phyloP scores from a whole-genome alignment of 2,888 invertebrate genomes.

The Glyphotaelius pellucidus region DNA sequence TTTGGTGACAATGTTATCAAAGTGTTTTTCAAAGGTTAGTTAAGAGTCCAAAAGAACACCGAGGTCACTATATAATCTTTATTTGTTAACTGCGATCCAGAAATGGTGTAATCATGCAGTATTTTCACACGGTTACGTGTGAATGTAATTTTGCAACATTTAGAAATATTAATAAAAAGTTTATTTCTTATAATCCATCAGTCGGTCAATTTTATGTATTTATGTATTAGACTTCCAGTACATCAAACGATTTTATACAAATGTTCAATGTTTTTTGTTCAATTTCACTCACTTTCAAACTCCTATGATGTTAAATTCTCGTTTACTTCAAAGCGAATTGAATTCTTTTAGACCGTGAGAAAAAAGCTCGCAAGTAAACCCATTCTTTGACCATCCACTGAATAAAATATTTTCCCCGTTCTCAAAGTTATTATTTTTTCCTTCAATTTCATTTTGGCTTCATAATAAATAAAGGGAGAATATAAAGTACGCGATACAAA shows the following conservation, averaged over 20 bases:
- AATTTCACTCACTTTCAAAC: neutral
- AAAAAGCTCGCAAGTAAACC: neutral
- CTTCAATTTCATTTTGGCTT: slow-evolving; percentile 2
- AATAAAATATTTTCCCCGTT: neutral
- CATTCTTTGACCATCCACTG: neutral
- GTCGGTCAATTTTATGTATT: too few relatives aligned
- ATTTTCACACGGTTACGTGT: too few relatives aligned
- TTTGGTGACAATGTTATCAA: too few relatives aligned
- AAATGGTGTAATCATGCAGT: too few relatives aligned
- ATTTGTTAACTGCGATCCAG: too few relatives aligned
- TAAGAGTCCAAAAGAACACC: too few relatives aligned
- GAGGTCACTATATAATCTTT: too few relatives aligned
- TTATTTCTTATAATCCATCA: too few relatives aligned
- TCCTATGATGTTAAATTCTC: neutral
- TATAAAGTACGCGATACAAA: neutral
- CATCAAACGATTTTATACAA: neutral
- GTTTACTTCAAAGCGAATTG: neutral
- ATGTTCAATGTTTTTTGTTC: neutral
- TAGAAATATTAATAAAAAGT: too few relatives aligned
- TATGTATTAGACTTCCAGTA: too few relatives aligned
- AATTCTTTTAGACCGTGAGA: neutral
- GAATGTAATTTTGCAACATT: too few relatives aligned
- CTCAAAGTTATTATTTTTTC: neutral
- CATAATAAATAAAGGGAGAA: neutral
- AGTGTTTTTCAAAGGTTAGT: too few relatives aligned